Conservation (phyloP, 2,888 invertebrate genomes). For the Operophtera brumata region DNA sequence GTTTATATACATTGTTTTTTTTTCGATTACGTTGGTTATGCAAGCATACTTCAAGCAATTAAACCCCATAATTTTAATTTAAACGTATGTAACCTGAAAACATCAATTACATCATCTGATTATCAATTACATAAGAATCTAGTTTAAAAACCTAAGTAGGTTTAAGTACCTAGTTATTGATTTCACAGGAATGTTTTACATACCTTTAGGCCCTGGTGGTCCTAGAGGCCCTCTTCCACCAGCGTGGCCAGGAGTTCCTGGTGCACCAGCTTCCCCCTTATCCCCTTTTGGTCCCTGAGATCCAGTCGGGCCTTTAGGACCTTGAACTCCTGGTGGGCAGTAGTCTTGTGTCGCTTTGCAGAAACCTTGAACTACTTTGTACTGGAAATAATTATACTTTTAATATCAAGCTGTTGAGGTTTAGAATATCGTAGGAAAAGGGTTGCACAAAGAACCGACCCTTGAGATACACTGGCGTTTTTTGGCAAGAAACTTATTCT, state of each 20-base stretch:
- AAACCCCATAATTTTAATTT: too few species aligned
- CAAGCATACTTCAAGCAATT: too few species aligned
- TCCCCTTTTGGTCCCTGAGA: constrained; percentile 82
- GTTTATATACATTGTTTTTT: too few species aligned
- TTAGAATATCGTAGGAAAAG: too few species aligned
- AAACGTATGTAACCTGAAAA: too few species aligned
- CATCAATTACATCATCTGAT: too few species aligned
- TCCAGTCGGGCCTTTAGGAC: constrained; percentile 82
- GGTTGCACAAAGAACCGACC: not conserved
- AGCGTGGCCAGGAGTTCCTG: constrained; percentile 86
- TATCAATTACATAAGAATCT: not conserved
- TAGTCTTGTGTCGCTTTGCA: constrained; percentile 91
- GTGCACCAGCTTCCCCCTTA: constrained; percentile 84
- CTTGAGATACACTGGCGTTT: too few species aligned
- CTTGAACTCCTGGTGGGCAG: constrained; percentile 86
- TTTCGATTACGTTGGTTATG: too few species aligned
- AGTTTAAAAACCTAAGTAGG: not conserved
- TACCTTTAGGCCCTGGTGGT: constrained; percentile 82
- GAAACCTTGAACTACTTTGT: constrained; percentile 90
- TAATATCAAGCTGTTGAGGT: not conserved
- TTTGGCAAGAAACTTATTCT: too few species aligned
- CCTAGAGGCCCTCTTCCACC: constrained; percentile 84
- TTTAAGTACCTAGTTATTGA: not conserved
- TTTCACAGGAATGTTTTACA: not conserved
- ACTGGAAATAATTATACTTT: constrained; percentile 65